phyloP scores from a whole-genome alignment of 2,888 invertebrate species.

The Electrophaes corylata region DNA sequence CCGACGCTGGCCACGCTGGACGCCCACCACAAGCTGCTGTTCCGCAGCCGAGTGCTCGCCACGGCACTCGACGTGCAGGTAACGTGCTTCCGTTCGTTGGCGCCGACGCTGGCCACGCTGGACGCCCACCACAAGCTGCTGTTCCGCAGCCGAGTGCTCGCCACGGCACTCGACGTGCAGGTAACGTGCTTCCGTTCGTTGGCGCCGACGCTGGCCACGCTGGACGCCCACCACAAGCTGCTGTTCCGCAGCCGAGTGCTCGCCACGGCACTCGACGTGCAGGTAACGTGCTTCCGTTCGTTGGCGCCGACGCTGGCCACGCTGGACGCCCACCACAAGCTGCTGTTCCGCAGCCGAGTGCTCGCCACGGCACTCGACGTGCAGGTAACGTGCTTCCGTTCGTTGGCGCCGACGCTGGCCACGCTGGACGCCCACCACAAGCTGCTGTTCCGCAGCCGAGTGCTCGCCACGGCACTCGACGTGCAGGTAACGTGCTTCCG shows the following conservation, averaged over 20 bases:
- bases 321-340: not conserved
- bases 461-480: not conserved
- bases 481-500: no score
- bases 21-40: not conserved
- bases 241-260: constrained; percentile 3
- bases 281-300: constrained; percentile 1
- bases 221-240: not conserved
- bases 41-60: constrained; percentile 2
- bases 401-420: constrained; percentile 1
- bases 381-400: no score
- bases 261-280: not conserved
- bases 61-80: no score
- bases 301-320: not conserved
- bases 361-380: not conserved
- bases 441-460: constrained; percentile 3
- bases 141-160: constrained; percentile 2
- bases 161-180: not conserved
- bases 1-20: not conserved
- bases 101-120: not conserved
- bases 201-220: not conserved
- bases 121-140: not conserved
- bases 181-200: not conserved
- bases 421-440: not conserved
- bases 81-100: constrained; percentile 1
- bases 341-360: constrained; percentile 3